Percentiles rank a stretch among this genome's conserved stretches.
These are phyloP conservation scores for Scolopax bukidnonensis DNA, from an alignment of 2,797 vertebrate genomes.

Conservation along the genomic window DNA sequence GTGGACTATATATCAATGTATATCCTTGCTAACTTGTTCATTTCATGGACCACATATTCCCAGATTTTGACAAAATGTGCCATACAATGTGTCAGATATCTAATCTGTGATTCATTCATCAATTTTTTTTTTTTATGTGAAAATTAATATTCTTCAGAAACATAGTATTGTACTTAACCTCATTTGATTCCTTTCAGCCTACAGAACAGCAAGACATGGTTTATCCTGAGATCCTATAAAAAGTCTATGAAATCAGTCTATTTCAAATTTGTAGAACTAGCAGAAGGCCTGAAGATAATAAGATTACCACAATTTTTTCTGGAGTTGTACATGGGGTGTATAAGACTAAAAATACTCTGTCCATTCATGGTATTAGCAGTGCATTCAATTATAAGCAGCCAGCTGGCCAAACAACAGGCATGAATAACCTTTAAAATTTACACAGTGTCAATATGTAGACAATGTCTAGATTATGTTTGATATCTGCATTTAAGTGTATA, in stretches of 20 bases:
- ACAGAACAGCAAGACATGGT: neutral
- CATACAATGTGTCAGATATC: neutral
- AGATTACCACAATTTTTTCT: neutral
- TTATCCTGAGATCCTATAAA: neutral
- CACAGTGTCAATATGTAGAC: neutral
- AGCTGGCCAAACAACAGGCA: neutral
- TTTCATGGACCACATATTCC: neutral
- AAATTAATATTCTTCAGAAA: neutral
- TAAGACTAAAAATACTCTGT: neutral
- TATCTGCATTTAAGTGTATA: neutral
- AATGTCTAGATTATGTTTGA: neutral
- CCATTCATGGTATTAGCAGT: neutral
- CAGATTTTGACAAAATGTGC: neutral
- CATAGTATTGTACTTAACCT: neutral
- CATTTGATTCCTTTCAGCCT: neutral
- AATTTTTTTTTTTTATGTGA: neutral
- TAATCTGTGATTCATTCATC: neutral
- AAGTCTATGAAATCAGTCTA: accelerated
- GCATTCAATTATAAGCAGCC: neutral
- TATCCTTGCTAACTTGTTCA: neutral
- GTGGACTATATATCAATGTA: neutral
- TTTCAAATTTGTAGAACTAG: neutral
- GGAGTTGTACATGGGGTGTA: neutral
- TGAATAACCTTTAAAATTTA: neutral
- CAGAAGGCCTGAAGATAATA: neutral